Base-by-base conservation (phyloP, 2,888 invertebrate species). In the Latrodectus elegans region DNA sequence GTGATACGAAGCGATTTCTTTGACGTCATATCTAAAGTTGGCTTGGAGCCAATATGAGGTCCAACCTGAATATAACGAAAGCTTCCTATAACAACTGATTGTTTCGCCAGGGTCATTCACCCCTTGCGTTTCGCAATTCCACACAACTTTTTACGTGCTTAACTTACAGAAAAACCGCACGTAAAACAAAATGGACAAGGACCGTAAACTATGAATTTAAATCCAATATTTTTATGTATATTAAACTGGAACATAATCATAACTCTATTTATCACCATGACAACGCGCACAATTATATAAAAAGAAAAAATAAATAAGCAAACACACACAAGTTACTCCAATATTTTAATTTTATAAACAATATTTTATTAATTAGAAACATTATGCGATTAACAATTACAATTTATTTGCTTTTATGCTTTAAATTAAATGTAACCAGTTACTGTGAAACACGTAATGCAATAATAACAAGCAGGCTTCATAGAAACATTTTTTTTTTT, bases 71-170 rank as follows among this genome's bases (percentile, higher is more conserved):
- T 51, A 68, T 26, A 68, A 53, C 51, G 51, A 60, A 55, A 73
- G 53, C 65, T 78, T 73, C 77, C 85, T 75, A 67, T 70, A 80
- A 85, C 74, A 84, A 26, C 74, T 74, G 85, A 85, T 79, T 80
- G 70, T 85, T 85, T 77, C 22, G 22, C 15, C 38, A 68, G 76
- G 86, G 86, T 87, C 86, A 81, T 87, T 87, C 76, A 87, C 81
- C 86, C 78, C 55, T 82, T 77, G 70, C 53, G 72, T 87, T 87
- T 81, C 81, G 81, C 38, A 87, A 77, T 67, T 60, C 64, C 49
- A 74, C 72, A 52, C 64, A 68, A 51, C 72, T 72, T 81, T 67
- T 73, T 55, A 22, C 8, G 53, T n/a, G 53, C 73, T 17, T 53
- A 52, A 10, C n/a, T 15, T 60, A 14, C 8, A n/a, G 22, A n/a